A percentile compares a stretch with the other conserved stretches of the same genome.
Evolutionary conservation across 2,113 vertebrate genomes (phyloP).

Genomic region (Canis aureus): DNA sequence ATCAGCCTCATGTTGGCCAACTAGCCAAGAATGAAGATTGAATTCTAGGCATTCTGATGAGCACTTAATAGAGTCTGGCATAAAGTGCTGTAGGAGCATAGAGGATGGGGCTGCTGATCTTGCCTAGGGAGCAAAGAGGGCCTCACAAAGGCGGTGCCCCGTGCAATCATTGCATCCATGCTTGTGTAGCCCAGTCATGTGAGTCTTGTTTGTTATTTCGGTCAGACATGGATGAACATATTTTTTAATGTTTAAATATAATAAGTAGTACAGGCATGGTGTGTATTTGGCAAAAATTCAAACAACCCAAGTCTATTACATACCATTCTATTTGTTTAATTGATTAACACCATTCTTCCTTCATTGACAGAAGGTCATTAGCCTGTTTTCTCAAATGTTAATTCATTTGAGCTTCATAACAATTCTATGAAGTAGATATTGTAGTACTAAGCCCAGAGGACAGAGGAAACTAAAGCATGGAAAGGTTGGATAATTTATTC

Average conservation of each 20-base stretch:
- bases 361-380: not conserved
- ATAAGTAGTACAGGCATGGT: not conserved
- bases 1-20: not conserved
- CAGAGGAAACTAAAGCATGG: not conserved
- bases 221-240: too few relatives aligned
- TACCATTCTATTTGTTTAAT: not conserved
- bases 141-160: not conserved
- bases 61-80: not conserved
- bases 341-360: not conserved
- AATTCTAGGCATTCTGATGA: not conserved
- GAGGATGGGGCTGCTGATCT: not conserved
- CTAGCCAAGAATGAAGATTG: not conserved
- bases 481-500: not conserved
- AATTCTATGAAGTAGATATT: not conserved
- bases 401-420: not conserved
- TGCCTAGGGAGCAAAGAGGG: not conserved
- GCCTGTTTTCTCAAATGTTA: not conserved
- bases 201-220: not conserved
- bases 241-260: not conserved
- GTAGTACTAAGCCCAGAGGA: not conserved
- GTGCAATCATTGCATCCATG: not conserved
- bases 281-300: not conserved
- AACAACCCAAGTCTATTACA: not conserved
- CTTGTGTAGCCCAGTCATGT: accelerated
- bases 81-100: not conserved